Conservation (phyloP, 1,140 invertebrate species). For the Theocolax elegans region DNA sequence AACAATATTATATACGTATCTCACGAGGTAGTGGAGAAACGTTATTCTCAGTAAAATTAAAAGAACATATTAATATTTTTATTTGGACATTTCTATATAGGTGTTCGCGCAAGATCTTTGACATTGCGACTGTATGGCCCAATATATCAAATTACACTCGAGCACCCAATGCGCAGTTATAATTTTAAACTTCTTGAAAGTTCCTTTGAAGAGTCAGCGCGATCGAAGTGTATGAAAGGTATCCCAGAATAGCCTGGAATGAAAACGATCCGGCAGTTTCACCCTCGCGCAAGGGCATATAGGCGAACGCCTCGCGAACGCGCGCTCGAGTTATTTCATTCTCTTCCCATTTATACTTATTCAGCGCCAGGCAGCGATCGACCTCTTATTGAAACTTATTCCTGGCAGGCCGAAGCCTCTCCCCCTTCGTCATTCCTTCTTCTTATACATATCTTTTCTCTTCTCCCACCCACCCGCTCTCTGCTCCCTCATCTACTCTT, state of each 20-base stretch:
- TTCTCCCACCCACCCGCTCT: not conserved
- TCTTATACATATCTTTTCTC: not conserved
- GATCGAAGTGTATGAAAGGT: not conserved
- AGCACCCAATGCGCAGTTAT: not conserved
- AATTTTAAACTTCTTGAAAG: slow-evolving; percentile 18
- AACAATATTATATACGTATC: too few relatives aligned
- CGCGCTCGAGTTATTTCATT: slow-evolving; percentile 33
- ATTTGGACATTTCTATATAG: too few relatives aligned
- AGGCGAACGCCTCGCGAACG: not conserved
- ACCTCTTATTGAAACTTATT: slow-evolving; percentile 37
- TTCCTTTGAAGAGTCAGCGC: not conserved
- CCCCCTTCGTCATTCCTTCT: not conserved
- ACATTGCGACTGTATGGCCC: not conserved
- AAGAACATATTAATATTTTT: too few relatives aligned
- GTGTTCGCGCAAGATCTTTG: too few relatives aligned
- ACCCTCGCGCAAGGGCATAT: not conserved
- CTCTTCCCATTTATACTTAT: slow-evolving; percentile 24
- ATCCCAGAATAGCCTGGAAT: slow-evolving; percentile 7
- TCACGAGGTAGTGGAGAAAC: too few relatives aligned
- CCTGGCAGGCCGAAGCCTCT: not conserved
- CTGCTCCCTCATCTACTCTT: too few relatives aligned
- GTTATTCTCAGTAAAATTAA: too few relatives aligned
- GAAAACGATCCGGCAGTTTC: slow-evolving; percentile 19
- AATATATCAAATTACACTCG: not conserved
- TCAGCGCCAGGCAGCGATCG: slow-evolving; percentile 1